Conservation (phyloP, 2,888 invertebrate species). For the Drosophila ezoana region DNA sequence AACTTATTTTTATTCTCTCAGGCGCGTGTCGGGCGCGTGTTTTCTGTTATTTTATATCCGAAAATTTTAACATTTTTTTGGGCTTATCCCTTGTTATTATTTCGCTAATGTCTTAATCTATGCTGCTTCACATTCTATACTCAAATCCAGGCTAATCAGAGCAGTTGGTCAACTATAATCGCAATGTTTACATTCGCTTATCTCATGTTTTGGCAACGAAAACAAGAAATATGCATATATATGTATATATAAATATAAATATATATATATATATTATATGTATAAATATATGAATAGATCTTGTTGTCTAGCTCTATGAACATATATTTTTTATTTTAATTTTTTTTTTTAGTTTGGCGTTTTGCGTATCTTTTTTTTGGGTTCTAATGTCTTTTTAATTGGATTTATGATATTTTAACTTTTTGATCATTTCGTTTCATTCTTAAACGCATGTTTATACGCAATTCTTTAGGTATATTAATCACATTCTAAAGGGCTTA, state of each 20-base stretch:
- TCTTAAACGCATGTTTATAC: not conserved
- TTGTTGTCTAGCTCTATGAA: constrained; percentile 18
- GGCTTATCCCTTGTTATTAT: constrained; percentile 1
- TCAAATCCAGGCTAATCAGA: constrained; percentile 18
- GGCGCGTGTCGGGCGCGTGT: too few species aligned
- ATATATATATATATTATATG: not conserved
- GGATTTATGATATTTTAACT: constrained; percentile 47
- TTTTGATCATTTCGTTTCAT: constrained; percentile 53
- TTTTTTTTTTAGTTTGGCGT: constrained; percentile 18
- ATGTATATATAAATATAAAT: not conserved
- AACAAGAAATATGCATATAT: constrained; percentile 23
- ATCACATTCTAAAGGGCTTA: not conserved
- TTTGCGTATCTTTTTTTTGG: constrained; percentile 26
- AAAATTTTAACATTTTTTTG: not conserved
- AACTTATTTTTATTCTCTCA: too few species aligned
- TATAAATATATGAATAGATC: constrained; percentile 7
- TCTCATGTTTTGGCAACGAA: constrained; percentile 63
- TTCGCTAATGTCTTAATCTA: not conserved
- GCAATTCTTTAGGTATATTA: not conserved
- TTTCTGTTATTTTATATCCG: not conserved
- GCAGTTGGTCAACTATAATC: constrained; percentile 47
- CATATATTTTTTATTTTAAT: constrained; percentile 26
- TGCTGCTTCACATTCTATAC: constrained; percentile 1
- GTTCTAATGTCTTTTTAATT: constrained; percentile 73
- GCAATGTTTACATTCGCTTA: constrained; percentile 62